These are phyloP conservation scores for Porites lutea DNA, from an alignment of 64 coral and sea anemone species.

Conservation along the genomic window DNA sequence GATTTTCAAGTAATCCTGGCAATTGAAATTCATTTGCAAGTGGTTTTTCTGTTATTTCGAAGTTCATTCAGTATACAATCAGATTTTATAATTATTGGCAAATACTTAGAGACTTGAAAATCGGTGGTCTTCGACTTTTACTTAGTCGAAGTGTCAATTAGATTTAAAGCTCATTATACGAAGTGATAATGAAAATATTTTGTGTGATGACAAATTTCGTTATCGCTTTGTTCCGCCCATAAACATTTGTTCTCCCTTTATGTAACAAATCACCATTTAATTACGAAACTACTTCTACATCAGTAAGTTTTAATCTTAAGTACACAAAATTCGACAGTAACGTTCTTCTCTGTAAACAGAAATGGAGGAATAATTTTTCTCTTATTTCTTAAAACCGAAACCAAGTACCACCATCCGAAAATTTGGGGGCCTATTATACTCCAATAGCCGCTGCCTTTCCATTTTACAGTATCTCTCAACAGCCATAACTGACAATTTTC, in stretches of 20 bases:
- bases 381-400: not conserved
- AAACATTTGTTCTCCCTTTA: not conserved
- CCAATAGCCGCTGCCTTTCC: no score
- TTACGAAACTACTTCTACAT: not conserved
- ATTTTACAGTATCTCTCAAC: no score
- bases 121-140: not conserved
- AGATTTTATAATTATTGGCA: not conserved
- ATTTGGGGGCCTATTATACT: not conserved
- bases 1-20: no score
- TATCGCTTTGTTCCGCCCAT: not conserved
- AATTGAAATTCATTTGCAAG: no score
- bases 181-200: conserved; percentile 14
- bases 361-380: not conserved
- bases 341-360: not conserved
- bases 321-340: not conserved
- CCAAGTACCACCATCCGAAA: not conserved
- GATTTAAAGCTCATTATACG: not conserved
- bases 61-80: no score
- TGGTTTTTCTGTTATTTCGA: no score
- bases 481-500: no score
- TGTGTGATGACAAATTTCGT: not conserved
- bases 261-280: not conserved
- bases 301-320: not conserved
- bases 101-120: not conserved
- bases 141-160: not conserved